These are phyloP conservation scores for Loripinus fragilis DNA, from an alignment of 2,888 invertebrate species.

Conservation along the genomic window DNA sequence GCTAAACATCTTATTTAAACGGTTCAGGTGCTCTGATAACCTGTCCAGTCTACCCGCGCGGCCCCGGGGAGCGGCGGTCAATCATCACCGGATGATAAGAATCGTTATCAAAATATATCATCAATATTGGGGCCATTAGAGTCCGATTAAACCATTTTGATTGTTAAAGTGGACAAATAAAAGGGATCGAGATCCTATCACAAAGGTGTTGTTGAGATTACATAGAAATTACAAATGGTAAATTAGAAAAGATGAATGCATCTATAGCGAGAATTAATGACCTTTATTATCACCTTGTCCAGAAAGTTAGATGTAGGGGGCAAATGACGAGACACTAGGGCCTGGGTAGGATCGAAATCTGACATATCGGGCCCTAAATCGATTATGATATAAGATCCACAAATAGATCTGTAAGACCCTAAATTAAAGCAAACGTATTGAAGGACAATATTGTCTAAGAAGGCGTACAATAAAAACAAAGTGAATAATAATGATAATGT, in stretches of 20 bases:
- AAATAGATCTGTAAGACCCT: background rate
- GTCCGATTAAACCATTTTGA: conserved; percentile 52
- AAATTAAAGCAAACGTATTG: no score
- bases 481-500: background rate
- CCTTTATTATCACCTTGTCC: conserved; percentile 16
- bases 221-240: conserved; percentile 56
- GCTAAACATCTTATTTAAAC: background rate
- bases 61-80: conserved; percentile 16
- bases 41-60: background rate
- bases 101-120: conserved; percentile 52
- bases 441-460: background rate
- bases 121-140: conserved; percentile 60
- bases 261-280: conserved; percentile 34
- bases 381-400: background rate
- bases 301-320: background rate
- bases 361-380: conserved; percentile 1
- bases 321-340: conserved; percentile 7
- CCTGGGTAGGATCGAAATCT: conserved; percentile 11
- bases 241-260: conserved; percentile 59
- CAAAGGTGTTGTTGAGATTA: conserved; percentile 27
- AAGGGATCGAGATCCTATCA: conserved; percentile 2
- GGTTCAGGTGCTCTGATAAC: background rate
- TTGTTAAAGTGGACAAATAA: conserved; percentile 23
- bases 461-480: background rate
- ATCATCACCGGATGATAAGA: conserved; percentile 6